Base-by-base conservation (phyloP, 2,888 invertebrate genomes). In the Caenorhabditis sp. region DNA sequence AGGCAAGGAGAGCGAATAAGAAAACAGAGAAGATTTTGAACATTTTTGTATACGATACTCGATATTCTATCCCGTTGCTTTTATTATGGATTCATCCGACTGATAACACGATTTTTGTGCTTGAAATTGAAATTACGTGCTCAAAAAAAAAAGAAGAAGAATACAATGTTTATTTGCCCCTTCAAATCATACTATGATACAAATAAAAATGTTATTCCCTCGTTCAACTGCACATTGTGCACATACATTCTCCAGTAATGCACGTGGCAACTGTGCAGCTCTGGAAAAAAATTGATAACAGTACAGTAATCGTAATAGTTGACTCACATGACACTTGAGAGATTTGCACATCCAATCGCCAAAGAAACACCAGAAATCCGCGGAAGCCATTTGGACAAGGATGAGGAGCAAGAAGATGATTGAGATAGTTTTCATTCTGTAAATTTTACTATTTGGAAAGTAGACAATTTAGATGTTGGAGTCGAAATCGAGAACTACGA, bases 361-460 rank as follows among this genome's bases (percentile, higher is more conserved):
- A 44, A 83, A 75, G 28, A 83, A 80, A 63, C 83, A 85, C 12
- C 77, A 76, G 47, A 85, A 83, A 63, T 83, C 85, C 19, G 80
- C 83, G 19, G 66, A 35, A n/a, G 74, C 81, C 2, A 83, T 26
- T 16, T 74, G 26, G 10, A 76, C 22, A 0, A 59, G 8, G 24
- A 68, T 38, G 56, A 54, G 24, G 41, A 82, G 31, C 14, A 82
- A 10, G 19, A 82, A 22, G 41, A 44, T 1, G 22, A 82, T 16
- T 8, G 63, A 3, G 14, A 82, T 5, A 14, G 54, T 6, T 44
- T 59, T 66, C 75, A 75, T 73, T 49, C 24, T 61, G 73, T 16
- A 35, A 24, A n/a, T n/a, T n/a, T n/a, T n/a, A n/a, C n/a, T n/a
- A n/a, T n/a, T n/a, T n/a, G n/a, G 7, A 31, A 31, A 31, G 31